These are phyloP conservation scores for Matsumurasca onukii DNA, from an alignment of 1,140 invertebrate species.

Conservation along the genomic window DNA sequence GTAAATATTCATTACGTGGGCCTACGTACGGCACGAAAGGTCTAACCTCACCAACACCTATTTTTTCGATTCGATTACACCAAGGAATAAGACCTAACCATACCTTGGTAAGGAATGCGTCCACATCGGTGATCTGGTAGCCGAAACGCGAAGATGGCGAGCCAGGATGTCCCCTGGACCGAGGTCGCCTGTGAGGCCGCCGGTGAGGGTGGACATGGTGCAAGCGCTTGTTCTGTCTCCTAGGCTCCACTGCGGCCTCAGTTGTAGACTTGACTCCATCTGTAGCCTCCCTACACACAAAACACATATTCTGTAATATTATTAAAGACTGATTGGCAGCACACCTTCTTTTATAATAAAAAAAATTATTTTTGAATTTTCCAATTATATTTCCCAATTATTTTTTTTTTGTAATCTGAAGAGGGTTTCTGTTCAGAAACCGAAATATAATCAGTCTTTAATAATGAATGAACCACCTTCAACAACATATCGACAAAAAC, in stretches of 20 bases:
- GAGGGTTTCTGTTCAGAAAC: no score
- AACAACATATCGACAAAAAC: no score
- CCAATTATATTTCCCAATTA: not conserved
- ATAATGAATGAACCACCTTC: no score
- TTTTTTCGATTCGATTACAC: no score
- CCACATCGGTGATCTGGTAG: conserved; percentile 73
- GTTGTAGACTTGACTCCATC: not conserved
- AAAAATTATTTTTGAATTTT: not conserved
- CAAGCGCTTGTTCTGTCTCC: conserved; percentile 2
- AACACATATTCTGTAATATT: not conserved
- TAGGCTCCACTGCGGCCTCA: not conserved
- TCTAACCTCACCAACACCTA: no score
- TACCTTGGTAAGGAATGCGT: conserved; percentile 70
- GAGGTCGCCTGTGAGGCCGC: conserved; percentile 43
- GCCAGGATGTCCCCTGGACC: conserved; percentile 44
- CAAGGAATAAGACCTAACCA: no score
- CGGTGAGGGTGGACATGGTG: conserved; percentile 33
- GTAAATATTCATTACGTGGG: no score
- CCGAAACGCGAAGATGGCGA: conserved; percentile 59
- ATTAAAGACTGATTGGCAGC: no score
- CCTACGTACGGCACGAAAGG: no score
- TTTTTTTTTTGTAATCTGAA: no score
- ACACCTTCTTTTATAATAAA: no score
- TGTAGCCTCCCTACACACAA: not conserved
- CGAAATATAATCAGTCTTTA: no score